phyloP scores from a whole-genome alignment of 2,888 invertebrate species.

The Calameuta pallipes region DNA sequence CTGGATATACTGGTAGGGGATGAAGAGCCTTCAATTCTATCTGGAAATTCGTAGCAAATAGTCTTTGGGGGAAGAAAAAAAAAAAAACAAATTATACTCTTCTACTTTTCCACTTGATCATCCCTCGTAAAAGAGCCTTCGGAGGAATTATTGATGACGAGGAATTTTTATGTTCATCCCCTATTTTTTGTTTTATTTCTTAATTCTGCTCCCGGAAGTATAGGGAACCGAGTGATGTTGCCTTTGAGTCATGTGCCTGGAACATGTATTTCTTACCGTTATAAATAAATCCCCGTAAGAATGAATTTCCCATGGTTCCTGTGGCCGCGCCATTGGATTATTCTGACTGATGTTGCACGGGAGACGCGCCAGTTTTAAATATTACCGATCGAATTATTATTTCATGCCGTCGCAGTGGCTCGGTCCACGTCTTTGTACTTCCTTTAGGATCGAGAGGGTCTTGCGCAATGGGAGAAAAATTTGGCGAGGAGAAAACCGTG shows the following conservation, averaged over 20 bases:
- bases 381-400: conserved; percentile 52
- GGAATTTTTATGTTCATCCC: too few relatives aligned
- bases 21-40: conserved; percentile 5
- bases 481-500: too few relatives aligned
- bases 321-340: conserved; percentile 44
- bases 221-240: too few relatives aligned
- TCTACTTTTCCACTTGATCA: too few relatives aligned
- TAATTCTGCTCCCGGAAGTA: too few relatives aligned
- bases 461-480: background rate
- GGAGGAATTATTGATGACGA: too few relatives aligned
- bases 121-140: conserved; percentile 13
- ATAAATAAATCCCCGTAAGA: background rate
- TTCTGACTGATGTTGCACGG: conserved; percentile 58
- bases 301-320: conserved; percentile 1
- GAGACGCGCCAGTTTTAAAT: conserved; percentile 55
- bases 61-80: background rate
- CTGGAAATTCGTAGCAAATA: background rate
- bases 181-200: too few relatives aligned
- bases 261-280: too few relatives aligned
- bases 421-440: background rate
- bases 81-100: too few relatives aligned
- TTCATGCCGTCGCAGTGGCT: conserved; percentile 36
- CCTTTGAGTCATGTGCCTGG: too few relatives aligned
- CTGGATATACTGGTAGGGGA: background rate
- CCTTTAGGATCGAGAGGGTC: background rate